Evolutionary conservation across 2,888 invertebrate species (phyloP).

Genomic region (Thymelicus lineola): DNA sequence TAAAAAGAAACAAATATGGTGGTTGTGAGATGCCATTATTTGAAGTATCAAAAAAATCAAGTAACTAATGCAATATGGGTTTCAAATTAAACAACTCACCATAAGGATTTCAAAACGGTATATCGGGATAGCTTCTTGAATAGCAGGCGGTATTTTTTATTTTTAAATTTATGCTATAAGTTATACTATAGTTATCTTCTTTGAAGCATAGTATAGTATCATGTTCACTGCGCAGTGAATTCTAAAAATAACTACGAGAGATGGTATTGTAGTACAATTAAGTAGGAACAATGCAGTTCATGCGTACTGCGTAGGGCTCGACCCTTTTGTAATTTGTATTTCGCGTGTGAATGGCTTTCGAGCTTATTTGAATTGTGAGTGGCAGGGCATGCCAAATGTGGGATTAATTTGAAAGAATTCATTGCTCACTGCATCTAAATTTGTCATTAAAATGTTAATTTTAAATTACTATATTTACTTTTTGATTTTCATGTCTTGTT

Average conservation of each 20-base stretch:
- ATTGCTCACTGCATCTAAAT: background rate
- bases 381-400: conserved; percentile 14
- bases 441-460: conserved; percentile 21
- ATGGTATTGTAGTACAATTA: conserved; percentile 26
- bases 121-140: too few relatives aligned
- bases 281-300: conserved; percentile 15
- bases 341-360: conserved; percentile 28
- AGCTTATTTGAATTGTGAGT: conserved; percentile 12
- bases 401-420: conserved; percentile 16
- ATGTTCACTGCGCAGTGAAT: background rate
- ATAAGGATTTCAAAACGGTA: too few relatives aligned
- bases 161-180: too few relatives aligned
- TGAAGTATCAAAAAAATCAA: too few relatives aligned
- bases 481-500: too few relatives aligned
- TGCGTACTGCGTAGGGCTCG: conserved; percentile 31
- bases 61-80: too few relatives aligned
- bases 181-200: too few relatives aligned
- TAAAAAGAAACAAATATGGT: too few relatives aligned
- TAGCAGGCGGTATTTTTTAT: too few relatives aligned
- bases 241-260: conserved; percentile 22
- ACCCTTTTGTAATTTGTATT: conserved; percentile 39
- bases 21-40: too few relatives aligned
- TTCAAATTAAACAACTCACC: too few relatives aligned
- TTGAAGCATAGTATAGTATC: background rate
- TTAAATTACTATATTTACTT: background rate